Evolutionary conservation across 2,888 invertebrate genomes (phyloP).

Genomic region (Dryococelus australis): DNA sequence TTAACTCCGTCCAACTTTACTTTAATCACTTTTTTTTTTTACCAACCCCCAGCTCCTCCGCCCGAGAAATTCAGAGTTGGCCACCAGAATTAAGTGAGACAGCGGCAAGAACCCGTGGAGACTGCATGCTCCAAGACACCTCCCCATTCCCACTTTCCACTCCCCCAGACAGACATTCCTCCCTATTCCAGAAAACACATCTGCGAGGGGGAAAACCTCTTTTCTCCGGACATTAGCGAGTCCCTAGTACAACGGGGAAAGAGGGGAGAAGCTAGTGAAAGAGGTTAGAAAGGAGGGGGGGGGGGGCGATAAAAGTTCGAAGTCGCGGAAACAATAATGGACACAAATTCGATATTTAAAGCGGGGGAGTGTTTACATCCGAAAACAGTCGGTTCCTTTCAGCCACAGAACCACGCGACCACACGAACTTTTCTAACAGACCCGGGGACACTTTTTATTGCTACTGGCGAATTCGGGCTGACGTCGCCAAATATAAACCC

Average conservation of each 20-base stretch:
- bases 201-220: no score
- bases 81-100: conserved; percentile 24
- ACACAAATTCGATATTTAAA: neutral
- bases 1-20: conserved; percentile 22
- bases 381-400: neutral
- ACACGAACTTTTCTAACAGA: no score
- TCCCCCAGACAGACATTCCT: neutral
- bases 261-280: no score
- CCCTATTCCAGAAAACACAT: neutral
- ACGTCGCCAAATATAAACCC: no score
- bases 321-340: neutral
- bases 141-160: neutral
- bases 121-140: no score
- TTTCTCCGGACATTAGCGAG: no score
- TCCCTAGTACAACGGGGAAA: no score
- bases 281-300: no score
- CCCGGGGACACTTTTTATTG: no score
- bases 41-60: neutral
- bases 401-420: neutral
- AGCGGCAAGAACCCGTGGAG: neutral
- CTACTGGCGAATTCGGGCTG: no score
- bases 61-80: conserved; percentile 19
- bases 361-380: neutral
- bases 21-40: conserved; percentile 19
- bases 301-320: neutral